Evolutionary conservation across 2,888 invertebrate species (phyloP).

Genomic region (Tipula unca): DNA sequence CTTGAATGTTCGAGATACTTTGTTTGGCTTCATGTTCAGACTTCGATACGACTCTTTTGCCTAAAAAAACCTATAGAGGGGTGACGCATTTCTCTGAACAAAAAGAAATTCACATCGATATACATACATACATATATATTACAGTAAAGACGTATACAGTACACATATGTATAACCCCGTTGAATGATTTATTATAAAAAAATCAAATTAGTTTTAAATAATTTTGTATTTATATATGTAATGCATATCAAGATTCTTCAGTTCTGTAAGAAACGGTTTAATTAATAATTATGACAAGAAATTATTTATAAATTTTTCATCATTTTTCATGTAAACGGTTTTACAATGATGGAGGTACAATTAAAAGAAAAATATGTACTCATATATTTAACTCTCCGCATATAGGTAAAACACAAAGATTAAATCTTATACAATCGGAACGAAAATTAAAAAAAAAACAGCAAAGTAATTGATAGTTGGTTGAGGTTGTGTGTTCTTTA

Average conservation of each 20-base stretch:
- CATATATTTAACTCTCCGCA: background rate
- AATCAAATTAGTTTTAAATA: slow-evolving; percentile 14
- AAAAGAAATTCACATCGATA: background rate
- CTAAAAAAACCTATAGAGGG: too few species aligned
- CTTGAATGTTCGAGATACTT: too few species aligned
- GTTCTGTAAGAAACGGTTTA: background rate
- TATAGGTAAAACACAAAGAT: background rate
- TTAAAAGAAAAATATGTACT: background rate
- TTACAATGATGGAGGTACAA: slow-evolving; percentile 8
- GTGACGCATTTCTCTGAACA: too few species aligned
- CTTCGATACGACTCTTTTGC: too few species aligned
- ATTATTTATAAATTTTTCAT: slow-evolving; percentile 14
- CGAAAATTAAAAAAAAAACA: background rate
- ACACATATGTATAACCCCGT: too few species aligned
- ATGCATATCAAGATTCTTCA: background rate
- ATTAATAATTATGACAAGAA: slow-evolving; percentile 14
- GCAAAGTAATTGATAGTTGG: slow-evolving; percentile 14
- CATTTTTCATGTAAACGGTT: background rate
- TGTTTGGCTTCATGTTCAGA: too few species aligned
- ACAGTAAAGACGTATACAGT: too few species aligned
- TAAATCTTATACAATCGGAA: background rate
- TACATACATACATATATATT: background rate
- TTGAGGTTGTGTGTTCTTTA: background rate
- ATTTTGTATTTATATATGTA: background rate
- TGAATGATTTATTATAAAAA: background rate